phyloP scores from a whole-genome alignment of 2,113 vertebrate species.

The Lepus americanus region DNA sequence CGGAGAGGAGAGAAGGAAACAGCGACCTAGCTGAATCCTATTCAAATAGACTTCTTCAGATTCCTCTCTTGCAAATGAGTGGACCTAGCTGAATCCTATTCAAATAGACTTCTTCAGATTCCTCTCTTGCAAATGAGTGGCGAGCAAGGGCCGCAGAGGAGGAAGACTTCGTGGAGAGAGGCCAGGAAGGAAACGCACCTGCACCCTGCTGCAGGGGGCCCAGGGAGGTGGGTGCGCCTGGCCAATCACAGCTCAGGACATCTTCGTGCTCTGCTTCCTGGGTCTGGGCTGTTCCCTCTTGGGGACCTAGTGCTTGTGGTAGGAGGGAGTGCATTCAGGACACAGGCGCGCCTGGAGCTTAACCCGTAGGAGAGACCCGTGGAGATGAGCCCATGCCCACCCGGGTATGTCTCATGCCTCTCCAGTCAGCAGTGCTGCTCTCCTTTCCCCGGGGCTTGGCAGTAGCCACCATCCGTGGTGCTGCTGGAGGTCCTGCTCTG shows the following conservation, averaged over 20 bases:
- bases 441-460: not conserved
- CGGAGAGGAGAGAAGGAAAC: not conserved
- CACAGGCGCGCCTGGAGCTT: not conserved
- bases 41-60: not conserved
- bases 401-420: not conserved
- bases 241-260: not conserved
- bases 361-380: not conserved
- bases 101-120: not conserved
- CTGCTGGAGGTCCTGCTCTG: not conserved
- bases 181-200: not conserved
- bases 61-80: constrained; percentile 5
- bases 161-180: not conserved
- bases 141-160: not conserved
- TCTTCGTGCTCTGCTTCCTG: not conserved
- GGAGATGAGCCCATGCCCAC: not conserved
- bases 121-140: not conserved
- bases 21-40: not conserved
- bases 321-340: not conserved
- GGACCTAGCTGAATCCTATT: not conserved
- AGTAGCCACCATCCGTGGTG: not conserved
- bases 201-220: fast-evolving
- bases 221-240: not conserved
- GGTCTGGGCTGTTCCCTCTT: too few species aligned
- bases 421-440: not conserved
- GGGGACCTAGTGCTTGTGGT: not conserved